Evolutionary conservation across 1,140 invertebrate genomes (phyloP).

Genomic region (Cataglyphis hispanica): DNA sequence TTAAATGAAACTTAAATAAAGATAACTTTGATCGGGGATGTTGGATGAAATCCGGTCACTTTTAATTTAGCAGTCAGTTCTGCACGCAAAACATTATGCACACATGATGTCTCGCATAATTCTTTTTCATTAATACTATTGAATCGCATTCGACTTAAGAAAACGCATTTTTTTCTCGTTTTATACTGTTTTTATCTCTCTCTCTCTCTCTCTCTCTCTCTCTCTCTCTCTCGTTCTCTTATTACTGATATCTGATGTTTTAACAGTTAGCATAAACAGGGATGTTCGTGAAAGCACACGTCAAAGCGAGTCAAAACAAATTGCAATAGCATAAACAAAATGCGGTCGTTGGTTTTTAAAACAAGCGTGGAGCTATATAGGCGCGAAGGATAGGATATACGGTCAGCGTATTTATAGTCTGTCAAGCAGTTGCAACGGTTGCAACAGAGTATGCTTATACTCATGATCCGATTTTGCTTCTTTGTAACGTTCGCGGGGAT

Average conservation of each 20-base stretch:
- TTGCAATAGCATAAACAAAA: constrained; percentile 8
- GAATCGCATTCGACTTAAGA: no score
- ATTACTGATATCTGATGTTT: constrained; percentile 22
- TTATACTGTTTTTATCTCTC: background rate
- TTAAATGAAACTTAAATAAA: constrained; percentile 69
- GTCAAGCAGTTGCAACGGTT: constrained; percentile 1
- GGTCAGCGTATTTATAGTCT: background rate
- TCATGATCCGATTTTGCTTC: background rate
- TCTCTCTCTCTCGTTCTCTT: no score
- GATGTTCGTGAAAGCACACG: background rate
- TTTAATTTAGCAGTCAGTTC: constrained; percentile 43
- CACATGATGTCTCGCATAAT: constrained; percentile 12
- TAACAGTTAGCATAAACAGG: constrained; percentile 27
- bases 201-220: background rate
- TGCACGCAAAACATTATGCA: constrained; percentile 25
- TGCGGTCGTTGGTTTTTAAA: background rate
- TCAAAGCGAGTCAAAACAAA: constrained; percentile 15
- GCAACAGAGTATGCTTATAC: background rate
- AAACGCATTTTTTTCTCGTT: background rate
- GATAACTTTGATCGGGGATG: constrained; percentile 57
- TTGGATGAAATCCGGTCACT: background rate
- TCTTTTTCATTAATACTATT: constrained; percentile 14
- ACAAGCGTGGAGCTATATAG: background rate
- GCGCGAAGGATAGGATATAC: background rate
- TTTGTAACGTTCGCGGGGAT: background rate